Evolutionary conservation across 2,888 invertebrate genomes (phyloP).

Genomic region (Luperina nickerlii): DNA sequence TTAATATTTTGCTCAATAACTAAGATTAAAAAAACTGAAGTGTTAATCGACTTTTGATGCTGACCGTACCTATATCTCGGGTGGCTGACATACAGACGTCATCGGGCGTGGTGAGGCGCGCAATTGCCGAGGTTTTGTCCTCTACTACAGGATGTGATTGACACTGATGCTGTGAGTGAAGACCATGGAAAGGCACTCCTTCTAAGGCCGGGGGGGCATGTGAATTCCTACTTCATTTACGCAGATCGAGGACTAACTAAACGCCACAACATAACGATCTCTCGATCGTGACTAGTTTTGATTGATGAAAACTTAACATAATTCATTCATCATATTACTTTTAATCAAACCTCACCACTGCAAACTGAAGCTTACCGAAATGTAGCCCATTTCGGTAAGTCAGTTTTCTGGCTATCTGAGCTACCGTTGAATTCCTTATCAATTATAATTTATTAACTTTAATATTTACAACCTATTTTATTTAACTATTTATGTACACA

Average conservation of each 20-base stretch:
- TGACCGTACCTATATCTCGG: too few species aligned
- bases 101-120: not conserved
- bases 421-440: not conserved
- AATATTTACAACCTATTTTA: not conserved
- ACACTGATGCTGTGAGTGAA: not conserved
- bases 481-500: too few species aligned
- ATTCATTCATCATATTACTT: not conserved
- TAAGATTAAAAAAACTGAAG: too few species aligned
- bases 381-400: not conserved
- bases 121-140: not conserved
- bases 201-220: not conserved
- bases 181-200: not conserved
- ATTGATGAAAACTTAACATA: not conserved
- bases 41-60: too few species aligned
- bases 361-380: too few species aligned
- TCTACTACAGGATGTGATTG: not conserved
- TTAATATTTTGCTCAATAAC: too few species aligned
- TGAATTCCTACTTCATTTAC: not conserved
- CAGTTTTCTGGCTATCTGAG: not conserved
- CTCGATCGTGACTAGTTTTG: not conserved
- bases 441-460: not conserved
- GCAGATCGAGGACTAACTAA: not conserved
- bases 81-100: not conserved
- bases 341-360: not conserved
- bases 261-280: not conserved